Evolutionary conservation across 2,797 vertebrate species (phyloP).

Genomic region (Chanos chanos): DNA sequence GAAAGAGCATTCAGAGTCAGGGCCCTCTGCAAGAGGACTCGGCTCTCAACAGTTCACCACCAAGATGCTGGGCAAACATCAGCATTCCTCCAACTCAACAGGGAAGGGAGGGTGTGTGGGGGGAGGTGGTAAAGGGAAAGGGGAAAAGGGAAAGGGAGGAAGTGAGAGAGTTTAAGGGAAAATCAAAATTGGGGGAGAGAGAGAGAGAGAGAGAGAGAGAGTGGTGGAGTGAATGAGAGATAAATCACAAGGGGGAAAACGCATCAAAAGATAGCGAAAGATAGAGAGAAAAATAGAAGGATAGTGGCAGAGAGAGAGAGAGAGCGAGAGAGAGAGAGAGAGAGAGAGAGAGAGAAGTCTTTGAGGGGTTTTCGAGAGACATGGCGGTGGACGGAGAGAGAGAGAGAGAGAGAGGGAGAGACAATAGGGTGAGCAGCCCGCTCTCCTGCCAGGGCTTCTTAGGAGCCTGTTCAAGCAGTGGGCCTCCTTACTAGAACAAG

Average conservation of each 20-base stretch:
- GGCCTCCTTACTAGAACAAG: constrained; percentile 45
- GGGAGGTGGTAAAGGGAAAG: background rate
- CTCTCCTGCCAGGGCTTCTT: constrained; percentile 29
- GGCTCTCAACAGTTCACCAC: constrained; percentile 23
- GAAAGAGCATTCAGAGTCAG: constrained; percentile 35
- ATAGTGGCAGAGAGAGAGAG: background rate
- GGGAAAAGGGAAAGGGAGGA: background rate
- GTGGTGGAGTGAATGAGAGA: constrained; percentile 2
- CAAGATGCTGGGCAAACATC: constrained; percentile 39
- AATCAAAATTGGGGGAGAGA: background rate
- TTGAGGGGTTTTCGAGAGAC: constrained; percentile 1
- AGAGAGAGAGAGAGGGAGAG: background rate
- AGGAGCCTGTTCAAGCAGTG: constrained; percentile 23
- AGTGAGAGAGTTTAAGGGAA: background rate
- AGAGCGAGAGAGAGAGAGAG: background rate
- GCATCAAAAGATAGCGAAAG: constrained; percentile 12
- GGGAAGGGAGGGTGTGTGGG: constrained; percentile 11
- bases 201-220: background rate
- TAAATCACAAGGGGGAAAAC: background rate
- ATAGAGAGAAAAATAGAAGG: constrained; percentile 19
- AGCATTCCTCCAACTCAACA: constrained; percentile 37
- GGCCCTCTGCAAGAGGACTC: too few species aligned
- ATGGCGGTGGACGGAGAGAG: background rate
- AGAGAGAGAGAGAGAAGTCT: background rate
- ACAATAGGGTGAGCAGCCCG: background rate